phyloP scores from a whole-genome alignment of 2,797 vertebrate species.

The Cottoperca gobio region DNA sequence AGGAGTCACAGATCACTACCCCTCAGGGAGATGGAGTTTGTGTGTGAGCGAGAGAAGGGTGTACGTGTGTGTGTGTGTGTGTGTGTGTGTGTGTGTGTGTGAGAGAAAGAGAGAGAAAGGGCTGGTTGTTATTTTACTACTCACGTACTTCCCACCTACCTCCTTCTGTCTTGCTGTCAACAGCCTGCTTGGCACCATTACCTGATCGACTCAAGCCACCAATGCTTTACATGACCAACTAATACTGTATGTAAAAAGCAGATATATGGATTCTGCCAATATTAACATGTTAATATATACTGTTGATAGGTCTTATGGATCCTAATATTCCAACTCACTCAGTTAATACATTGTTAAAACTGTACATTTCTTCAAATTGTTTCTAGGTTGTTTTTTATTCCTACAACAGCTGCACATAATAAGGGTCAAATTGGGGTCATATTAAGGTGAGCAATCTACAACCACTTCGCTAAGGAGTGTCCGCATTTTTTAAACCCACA shows the following conservation, averaged over 20 bases:
- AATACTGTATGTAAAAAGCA: conserved; percentile 15
- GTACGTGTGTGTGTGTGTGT: conserved; percentile 23
- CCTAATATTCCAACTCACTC: neutral
- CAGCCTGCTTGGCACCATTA: conserved; percentile 56
- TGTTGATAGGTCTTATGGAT: neutral
- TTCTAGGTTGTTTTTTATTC: neutral
- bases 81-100: conserved; percentile 10
- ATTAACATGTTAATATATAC: neutral
- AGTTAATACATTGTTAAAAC: neutral
- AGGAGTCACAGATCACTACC: conserved; percentile 79
- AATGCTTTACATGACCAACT: conserved; percentile 24
- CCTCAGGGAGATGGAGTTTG: conserved; percentile 68
- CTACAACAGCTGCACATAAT: neutral
- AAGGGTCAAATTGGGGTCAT: neutral
- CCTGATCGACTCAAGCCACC: conserved; percentile 37
- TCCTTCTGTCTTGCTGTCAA: conserved; percentile 60
- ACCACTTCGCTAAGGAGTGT: neutral
- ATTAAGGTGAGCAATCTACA: neutral
- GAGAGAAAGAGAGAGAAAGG: conserved; percentile 1
- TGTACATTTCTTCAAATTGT: neutral
- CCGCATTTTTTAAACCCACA: neutral
- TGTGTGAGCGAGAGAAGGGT: conserved; percentile 43
- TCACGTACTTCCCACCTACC: conserved; percentile 52
- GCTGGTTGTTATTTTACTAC: conserved; percentile 65
- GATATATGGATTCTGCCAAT: neutral